Base-by-base conservation (phyloP, 1,140 invertebrate species). In the Pogonognathellus flavescens region DNA sequence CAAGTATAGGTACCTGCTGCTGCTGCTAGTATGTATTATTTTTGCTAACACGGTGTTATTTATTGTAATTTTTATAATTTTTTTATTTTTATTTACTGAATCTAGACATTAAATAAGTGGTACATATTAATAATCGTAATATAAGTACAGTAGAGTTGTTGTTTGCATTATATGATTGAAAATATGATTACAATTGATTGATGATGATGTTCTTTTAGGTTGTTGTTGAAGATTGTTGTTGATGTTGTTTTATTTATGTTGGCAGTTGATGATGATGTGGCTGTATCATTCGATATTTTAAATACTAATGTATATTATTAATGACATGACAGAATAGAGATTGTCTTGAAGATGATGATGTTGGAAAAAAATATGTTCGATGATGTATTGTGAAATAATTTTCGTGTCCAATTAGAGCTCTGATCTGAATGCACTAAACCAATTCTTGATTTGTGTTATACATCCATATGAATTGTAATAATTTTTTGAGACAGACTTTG, bases 301-400 rank as follows among this genome's bases (percentile, higher is more conserved):
- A 25, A 25, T 66, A 66, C 62, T 20, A n/a, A n/a, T n/a, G n/a
- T n/a, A 16, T 82, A 52, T 59, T 22, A 52, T 25, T 22, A 59
- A 59, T 59, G 57, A 82, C 25, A 53, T 80, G 49, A 80, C 49
- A 49, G 62, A 70, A n/a, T 31, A 49, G 76, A 55, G 16, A 22
- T 52, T 80, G 52, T 52, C 3, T 52, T 10, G 49, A 80, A 25
- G 76, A 50, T 80, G 76, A 80, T 55, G 52, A 22, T 52, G 20
- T 80, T 55, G 59, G 16, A 20, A 16, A 60, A n/a, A n/a, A 3
- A 60, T 55, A 55, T 52, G 52, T 55, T 50, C 20, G 49, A 52
- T 52, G 49, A 25, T 16, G 50, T 25, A 50, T 80, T 18, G 18
- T 8, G 52, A 52, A 82, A 9, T 82, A n/a, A 57, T 53, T 82